phyloP scores from a whole-genome alignment of 1,140 invertebrate species.

The Solenopsis fugax region DNA sequence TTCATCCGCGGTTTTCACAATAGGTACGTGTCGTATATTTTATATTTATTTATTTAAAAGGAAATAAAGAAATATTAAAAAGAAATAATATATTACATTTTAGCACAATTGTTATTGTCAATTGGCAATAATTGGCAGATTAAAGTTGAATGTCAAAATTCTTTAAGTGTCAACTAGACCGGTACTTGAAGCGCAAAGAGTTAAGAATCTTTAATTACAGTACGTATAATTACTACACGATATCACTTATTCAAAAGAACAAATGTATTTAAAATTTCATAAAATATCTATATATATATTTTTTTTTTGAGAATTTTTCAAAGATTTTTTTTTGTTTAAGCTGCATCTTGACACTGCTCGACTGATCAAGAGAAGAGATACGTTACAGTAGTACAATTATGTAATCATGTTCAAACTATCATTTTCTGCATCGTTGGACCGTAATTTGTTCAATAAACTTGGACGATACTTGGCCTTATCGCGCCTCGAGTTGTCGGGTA shows the following conservation, averaged over 20 bases:
- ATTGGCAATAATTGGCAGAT: not conserved
- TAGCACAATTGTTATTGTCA: not conserved
- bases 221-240: not conserved
- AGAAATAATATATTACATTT: not conserved
- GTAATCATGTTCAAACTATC: constrained; percentile 5
- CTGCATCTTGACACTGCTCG: not conserved
- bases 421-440: constrained; percentile 25
- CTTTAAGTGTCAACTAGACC: not conserved
- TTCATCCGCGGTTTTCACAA: not conserved
- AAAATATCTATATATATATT: not conserved
- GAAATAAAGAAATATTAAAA: not conserved
- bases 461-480: constrained; percentile 11
- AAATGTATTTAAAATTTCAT: not conserved
- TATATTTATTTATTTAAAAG: not conserved
- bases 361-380: not conserved
- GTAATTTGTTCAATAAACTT: constrained; percentile 47
- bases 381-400: constrained; percentile 20
- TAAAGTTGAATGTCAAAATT: not conserved
- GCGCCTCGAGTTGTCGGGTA: not conserved
- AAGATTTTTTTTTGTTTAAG: not conserved
- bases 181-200: not conserved
- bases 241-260: not conserved
- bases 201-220: not conserved
- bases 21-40: not conserved
- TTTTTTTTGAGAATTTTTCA: not conserved